Evolutionary conservation across 2,113 vertebrate species (phyloP).

Genomic region (Xiphophorus hellerii): DNA sequence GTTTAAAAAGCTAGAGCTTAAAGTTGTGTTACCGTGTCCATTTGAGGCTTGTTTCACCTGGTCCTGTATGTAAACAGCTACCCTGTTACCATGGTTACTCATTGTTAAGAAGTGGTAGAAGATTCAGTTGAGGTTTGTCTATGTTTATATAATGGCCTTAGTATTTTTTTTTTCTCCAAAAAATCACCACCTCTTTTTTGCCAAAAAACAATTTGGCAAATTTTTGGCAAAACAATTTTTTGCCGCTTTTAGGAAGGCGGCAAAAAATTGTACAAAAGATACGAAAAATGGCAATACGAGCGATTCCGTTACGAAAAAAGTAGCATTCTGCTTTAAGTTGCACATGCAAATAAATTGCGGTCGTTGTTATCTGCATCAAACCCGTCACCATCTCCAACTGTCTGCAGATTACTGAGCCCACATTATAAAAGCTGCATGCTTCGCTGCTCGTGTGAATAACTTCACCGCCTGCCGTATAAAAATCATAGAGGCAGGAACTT

Average conservation of each 20-base stretch:
- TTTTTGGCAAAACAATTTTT: too few relatives aligned
- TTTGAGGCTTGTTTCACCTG: neutral
- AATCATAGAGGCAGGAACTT: neutral
- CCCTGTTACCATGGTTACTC: neutral
- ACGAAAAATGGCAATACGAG: neutral
- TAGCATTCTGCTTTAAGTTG: neutral
- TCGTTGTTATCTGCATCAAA: neutral
- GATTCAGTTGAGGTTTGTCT: neutral
- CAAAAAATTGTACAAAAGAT: neutral
- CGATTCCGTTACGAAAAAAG: neutral
- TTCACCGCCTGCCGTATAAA: neutral
- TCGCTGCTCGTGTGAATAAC: neutral
- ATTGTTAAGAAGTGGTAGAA: too few relatives aligned
- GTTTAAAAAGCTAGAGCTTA: neutral
- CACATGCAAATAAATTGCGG: neutral
- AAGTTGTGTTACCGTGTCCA: neutral
- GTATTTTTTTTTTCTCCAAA: neutral
- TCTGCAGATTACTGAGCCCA: neutral
- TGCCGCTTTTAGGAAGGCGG: too few relatives aligned
- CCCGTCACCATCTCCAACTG: neutral
- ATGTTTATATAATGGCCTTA: too few relatives aligned
- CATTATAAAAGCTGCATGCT: neutral
- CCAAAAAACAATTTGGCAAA: too few relatives aligned
- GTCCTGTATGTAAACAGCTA: neutral
- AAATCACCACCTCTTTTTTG: too few relatives aligned